Percentiles rank a stretch among this genome's conserved stretches.
These are phyloP conservation scores for Lycocerus yunnanus DNA, from an alignment of 2,888 invertebrate species.

Conservation along the genomic window DNA sequence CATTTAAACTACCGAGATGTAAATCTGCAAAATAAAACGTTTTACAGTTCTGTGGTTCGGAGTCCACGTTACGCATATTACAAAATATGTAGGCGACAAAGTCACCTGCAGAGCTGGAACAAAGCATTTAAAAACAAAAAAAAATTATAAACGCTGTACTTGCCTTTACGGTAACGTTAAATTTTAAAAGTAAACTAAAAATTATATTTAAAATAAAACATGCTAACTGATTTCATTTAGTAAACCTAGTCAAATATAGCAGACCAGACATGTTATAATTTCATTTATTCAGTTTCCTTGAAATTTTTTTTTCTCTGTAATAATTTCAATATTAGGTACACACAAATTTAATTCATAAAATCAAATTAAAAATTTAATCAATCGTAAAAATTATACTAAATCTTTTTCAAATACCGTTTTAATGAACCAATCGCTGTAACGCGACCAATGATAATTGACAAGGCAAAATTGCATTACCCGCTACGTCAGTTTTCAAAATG, in stretches of 20 bases:
- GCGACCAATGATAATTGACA: slow-evolving; percentile 25
- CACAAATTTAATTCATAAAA: neutral
- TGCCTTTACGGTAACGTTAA: too few relatives aligned
- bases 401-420: slow-evolving; percentile 5
- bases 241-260: neutral
- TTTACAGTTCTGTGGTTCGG: too few relatives aligned
- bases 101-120: too few relatives aligned
- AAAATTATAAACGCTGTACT: too few relatives aligned
- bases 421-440: slow-evolving; percentile 16
- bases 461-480: slow-evolving; percentile 23
- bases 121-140: too few relatives aligned
- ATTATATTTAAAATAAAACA: too few relatives aligned
- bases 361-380: slow-evolving; percentile 7
- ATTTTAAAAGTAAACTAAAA: too few relatives aligned
- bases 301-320: neutral
- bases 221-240: neutral
- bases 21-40: too few relatives aligned
- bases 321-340: neutral
- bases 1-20: too few relatives aligned
- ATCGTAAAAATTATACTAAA: slow-evolving; percentile 16
- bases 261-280: too few relatives aligned
- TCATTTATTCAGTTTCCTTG: neutral
- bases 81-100: too few relatives aligned
- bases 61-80: too few relatives aligned
- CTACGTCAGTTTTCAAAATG: slow-evolving; percentile 17